These are phyloP conservation scores for Fukomys damarensis DNA, from an alignment of 2,113 vertebrate species.

Conservation along the genomic window DNA sequence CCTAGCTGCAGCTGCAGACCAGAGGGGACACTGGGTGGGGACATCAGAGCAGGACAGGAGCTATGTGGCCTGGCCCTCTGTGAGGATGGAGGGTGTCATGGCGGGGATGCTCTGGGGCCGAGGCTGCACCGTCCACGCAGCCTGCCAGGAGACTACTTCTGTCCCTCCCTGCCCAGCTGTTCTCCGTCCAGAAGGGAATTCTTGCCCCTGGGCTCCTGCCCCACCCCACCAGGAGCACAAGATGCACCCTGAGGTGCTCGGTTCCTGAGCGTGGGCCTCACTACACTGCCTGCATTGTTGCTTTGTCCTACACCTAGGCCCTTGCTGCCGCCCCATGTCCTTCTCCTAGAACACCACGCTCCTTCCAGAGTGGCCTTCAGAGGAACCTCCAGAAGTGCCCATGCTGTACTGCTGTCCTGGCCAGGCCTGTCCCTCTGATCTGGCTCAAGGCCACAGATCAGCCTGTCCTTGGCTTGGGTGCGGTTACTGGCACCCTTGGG, in stretches of 20 bases:
- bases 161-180: neutral
- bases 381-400: neutral
- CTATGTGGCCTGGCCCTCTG: neutral
- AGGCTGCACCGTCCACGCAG: neutral
- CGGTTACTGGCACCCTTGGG: neutral
- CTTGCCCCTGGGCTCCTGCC: neutral
- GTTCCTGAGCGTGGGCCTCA: neutral
- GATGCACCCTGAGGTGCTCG: fast-evolving
- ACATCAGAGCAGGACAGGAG: fast-evolving
- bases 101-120: neutral
- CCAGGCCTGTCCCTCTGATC: neutral
- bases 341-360: neutral
- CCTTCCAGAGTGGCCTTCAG: neutral
- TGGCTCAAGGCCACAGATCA: fast-evolving
- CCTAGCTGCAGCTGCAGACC: neutral
- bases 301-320: neutral
- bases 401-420: fast-evolving
- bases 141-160: neutral
- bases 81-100: no score
- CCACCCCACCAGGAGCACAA: neutral
- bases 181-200: neutral
- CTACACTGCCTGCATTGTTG: fast-evolving
- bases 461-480: neutral
- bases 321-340: neutral
- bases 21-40: neutral